phyloP scores from a whole-genome alignment of 2,888 invertebrate species.

The Lordiphosa fenestrarum region DNA sequence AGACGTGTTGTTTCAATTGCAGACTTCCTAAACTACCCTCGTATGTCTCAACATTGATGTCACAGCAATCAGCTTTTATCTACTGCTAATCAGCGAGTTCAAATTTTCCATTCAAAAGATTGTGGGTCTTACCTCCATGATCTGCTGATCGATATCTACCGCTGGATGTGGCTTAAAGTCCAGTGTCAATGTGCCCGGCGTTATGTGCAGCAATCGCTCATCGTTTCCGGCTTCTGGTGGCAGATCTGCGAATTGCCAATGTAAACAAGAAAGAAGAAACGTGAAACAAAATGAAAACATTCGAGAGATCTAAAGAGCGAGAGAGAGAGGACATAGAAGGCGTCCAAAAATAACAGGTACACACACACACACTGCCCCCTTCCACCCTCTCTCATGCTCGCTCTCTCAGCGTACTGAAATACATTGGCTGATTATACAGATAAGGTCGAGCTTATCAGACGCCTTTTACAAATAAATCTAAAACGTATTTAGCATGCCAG shows the following conservation, averaged over 20 bases:
- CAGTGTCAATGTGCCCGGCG: constrained; percentile 76
- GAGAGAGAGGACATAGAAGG: constrained; percentile 1
- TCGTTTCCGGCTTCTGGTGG: constrained; percentile 79
- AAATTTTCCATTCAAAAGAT: no score
- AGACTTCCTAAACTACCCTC: no score
- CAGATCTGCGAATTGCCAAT: constrained; percentile 76
- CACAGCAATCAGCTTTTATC: no score
- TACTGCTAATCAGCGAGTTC: no score
- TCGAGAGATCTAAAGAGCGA: constrained; percentile 2
- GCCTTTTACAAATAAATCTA: constrained; percentile 65
- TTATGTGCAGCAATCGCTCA: constrained; percentile 78
- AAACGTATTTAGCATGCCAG: constrained; percentile 46
- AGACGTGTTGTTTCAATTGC: no score
- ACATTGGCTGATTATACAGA: constrained; percentile 56
- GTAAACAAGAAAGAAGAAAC: constrained; percentile 22
- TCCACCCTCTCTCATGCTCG: neutral
- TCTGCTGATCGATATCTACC: constrained; percentile 80
- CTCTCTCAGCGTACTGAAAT: neutral
- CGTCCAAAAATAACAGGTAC: constrained; percentile 16
- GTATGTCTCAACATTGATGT: no score
- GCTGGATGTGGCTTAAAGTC: constrained; percentile 76
- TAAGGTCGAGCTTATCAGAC: constrained; percentile 63
- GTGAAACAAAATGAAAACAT: constrained; percentile 2
- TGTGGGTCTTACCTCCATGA: constrained; percentile 76
- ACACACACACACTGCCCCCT: neutral